Evolutionary conservation across 2,888 invertebrate species (phyloP), one percentile per base, ranked within the genome.

Genomic region (Melitaea athalia): DNA sequence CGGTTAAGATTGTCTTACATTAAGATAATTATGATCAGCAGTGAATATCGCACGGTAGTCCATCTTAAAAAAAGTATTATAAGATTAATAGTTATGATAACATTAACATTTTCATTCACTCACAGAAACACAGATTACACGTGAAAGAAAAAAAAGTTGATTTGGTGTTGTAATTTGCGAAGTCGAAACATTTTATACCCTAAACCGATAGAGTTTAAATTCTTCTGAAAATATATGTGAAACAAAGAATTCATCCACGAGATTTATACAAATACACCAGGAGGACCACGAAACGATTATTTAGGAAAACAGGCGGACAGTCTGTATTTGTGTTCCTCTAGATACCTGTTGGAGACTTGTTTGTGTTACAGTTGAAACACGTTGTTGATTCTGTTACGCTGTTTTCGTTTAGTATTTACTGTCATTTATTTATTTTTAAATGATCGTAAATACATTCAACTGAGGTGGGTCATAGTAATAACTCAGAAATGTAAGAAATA

Each of bases 251-350:
- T 62, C 52, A 14, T n/a, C 43, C 15, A 49, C 63, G 74, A 74
- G 75, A 71, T 68, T 71, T 75, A 75, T 72, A 71, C 77, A 83
- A 85, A 84, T 76, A 83, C 76, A 75, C 73, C 77, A 78, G 70
- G 65, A 59, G 76, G 75, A 79, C 77, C 77, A 76, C 77, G 79
- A 80, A 83, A 80, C 82, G 81, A 83, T 84, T 81, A 80, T 81
- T 78, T 75, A 76, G 73, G 77, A 79, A 68, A 72, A 72, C 77
- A 80, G 80, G 77, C 75, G 75, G 72, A 72, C 68, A 71, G 70
- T 59, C 33, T 17, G 65, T 72, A 60, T 71, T 69, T 67, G 63
- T 64, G 24, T 47, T 24, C 52, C 24, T 17, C n/a, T 55, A 55
- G 33, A n/a, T 55, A 55, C 52, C 43, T 60, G 24, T 3, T n/a